A percentile compares a stretch with the other conserved stretches of the same genome.
phyloP scores from a whole-genome alignment of 2,113 vertebrate species.

The Mixornis gularis region DNA sequence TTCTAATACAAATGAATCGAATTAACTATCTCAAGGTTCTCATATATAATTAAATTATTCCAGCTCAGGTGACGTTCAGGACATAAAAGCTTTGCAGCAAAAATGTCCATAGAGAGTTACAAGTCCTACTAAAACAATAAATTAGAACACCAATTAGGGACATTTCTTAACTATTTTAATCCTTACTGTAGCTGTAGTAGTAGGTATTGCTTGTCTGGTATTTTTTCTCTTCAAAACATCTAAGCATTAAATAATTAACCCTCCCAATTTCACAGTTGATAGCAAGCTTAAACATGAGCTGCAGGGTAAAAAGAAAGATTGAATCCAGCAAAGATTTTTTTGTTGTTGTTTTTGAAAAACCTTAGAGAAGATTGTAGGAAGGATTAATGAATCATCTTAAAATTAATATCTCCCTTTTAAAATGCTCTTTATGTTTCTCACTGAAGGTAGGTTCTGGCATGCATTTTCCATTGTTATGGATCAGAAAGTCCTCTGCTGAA shows the following conservation, averaged over 20 bases:
- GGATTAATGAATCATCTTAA: background rate
- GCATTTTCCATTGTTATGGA: background rate
- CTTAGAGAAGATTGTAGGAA: background rate
- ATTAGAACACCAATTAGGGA: background rate
- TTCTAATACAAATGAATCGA: conserved; percentile 7
- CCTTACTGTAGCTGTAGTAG: background rate
- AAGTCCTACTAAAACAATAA: background rate
- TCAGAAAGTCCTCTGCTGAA: background rate
- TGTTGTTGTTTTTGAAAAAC: background rate
- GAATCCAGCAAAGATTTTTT: background rate
- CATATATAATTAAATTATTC: conserved; percentile 23
- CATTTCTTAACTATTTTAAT: background rate
- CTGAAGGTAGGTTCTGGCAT: background rate
- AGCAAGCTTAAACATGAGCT: background rate
- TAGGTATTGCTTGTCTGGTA: background rate
- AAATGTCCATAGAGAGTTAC: background rate
- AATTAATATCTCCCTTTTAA: background rate
- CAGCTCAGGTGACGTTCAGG: background rate
- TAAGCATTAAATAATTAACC: background rate
- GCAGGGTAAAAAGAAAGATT: background rate
- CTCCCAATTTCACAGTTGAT: background rate
- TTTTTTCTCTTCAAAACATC: background rate
- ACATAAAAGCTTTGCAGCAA: background rate
- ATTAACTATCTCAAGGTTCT: background rate
- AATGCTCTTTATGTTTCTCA: background rate